Conservation (phyloP, 2,113 vertebrate species). For the Sylvietta virens region DNA sequence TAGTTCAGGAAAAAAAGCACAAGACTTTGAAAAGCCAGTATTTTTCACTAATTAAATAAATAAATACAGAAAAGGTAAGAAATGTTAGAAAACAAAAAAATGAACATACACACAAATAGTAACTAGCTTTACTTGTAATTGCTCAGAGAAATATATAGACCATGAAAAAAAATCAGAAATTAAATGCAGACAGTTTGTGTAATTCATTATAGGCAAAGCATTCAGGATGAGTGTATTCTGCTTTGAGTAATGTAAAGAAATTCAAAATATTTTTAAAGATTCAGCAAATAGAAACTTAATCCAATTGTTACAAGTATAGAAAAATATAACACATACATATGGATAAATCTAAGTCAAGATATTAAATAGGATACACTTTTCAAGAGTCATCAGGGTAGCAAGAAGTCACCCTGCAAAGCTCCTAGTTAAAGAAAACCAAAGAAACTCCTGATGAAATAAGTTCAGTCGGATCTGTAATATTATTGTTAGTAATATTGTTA, state of each 20-base stretch:
- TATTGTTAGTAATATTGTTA: not conserved
- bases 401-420: not conserved
- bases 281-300: not conserved
- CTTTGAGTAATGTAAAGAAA: not conserved
- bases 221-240: not conserved
- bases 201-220: not conserved
- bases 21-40: not conserved
- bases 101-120: fast-evolving
- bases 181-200: not conserved
- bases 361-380: not conserved
- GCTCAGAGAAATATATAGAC: not conserved
- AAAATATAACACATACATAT: fast-evolving
- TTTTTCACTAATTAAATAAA: not conserved
- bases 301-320: not conserved
- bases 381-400: not conserved
- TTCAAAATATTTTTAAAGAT: not conserved
- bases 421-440: not conserved
- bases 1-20: not conserved
- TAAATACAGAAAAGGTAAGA: not conserved
- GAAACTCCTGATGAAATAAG: not conserved
- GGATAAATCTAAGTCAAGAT: not conserved
- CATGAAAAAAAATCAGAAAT: not conserved
- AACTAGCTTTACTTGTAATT: not conserved
- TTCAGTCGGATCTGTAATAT: not conserved
- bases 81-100: not conserved